phyloP scores from a whole-genome alignment of 2,113 vertebrate species.

The Aptenodytes patagonicus region DNA sequence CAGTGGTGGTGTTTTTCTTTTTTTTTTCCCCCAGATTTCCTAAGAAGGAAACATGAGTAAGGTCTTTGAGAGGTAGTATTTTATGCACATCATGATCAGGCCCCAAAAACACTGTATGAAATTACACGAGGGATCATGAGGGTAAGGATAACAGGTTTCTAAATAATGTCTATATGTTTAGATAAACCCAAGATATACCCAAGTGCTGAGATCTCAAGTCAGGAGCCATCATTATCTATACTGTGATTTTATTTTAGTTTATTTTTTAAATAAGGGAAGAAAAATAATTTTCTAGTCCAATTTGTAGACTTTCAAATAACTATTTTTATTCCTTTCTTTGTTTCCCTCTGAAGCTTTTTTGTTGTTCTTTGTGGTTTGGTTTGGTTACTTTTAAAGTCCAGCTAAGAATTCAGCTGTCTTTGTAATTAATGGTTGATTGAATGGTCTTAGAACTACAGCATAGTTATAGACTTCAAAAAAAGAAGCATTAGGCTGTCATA shows the following conservation, averaged over 20 bases:
- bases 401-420: background rate
- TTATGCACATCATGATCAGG: background rate
- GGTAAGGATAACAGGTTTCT: background rate
- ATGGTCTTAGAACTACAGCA: background rate
- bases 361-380: background rate
- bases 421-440: background rate
- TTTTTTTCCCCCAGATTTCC: background rate
- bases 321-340: background rate
- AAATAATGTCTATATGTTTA: background rate
- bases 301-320: background rate
- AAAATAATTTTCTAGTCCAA: background rate
- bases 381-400: background rate
- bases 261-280: background rate
- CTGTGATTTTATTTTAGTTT: background rate
- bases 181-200: background rate
- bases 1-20: no score
- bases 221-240: background rate
- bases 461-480: background rate
- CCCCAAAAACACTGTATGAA: background rate
- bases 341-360: background rate
- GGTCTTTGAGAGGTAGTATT: background rate
- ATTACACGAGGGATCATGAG: background rate
- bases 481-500: background rate
- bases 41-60: background rate
- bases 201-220: background rate